Conservation (phyloP, 2,113 vertebrate species). For the Motacilla tschutschensis region DNA sequence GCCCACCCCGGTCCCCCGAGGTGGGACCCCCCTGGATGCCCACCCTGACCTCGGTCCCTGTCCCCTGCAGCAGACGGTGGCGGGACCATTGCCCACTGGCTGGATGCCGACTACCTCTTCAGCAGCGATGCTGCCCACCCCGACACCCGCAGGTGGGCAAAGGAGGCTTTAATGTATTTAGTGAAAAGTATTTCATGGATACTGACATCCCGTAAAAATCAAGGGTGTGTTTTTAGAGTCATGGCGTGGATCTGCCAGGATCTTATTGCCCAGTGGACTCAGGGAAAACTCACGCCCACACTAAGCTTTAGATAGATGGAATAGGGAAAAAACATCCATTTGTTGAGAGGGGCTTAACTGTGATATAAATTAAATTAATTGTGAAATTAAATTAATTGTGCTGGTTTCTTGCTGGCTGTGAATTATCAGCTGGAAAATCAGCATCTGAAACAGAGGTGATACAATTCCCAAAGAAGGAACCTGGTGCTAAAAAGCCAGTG, state of each 20-base stretch:
- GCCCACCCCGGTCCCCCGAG: fast-evolving
- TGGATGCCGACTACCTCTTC: slow-evolving; percentile 69
- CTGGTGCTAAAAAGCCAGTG: not conserved
- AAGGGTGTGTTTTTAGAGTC: not conserved
- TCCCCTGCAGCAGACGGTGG: slow-evolving; percentile 60
- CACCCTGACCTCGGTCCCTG: not conserved
- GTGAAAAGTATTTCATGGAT: not conserved
- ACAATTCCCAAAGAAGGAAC: not conserved
- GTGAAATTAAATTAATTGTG: not conserved
- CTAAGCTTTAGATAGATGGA: not conserved
- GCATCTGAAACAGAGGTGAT: not conserved
- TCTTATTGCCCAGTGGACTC: not conserved
- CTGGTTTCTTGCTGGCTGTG: not conserved
- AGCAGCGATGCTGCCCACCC: slow-evolving; percentile 72
- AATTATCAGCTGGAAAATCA: not conserved
- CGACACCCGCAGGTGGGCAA: slow-evolving; percentile 68
- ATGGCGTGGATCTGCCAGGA: fast-evolving
- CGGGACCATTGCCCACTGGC: slow-evolving; percentile 7
- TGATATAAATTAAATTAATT: not conserved
- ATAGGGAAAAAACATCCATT: fast-evolving
- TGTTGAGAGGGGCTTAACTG: not conserved
- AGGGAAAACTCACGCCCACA: not conserved
- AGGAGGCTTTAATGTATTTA: not conserved
- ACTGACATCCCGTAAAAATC: not conserved
- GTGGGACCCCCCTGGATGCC: fast-evolving